Evolutionary conservation across 2,888 invertebrate genomes (phyloP), one percentile per base, ranked within the genome.

Genomic region (Polyommatus iphigenia): DNA sequence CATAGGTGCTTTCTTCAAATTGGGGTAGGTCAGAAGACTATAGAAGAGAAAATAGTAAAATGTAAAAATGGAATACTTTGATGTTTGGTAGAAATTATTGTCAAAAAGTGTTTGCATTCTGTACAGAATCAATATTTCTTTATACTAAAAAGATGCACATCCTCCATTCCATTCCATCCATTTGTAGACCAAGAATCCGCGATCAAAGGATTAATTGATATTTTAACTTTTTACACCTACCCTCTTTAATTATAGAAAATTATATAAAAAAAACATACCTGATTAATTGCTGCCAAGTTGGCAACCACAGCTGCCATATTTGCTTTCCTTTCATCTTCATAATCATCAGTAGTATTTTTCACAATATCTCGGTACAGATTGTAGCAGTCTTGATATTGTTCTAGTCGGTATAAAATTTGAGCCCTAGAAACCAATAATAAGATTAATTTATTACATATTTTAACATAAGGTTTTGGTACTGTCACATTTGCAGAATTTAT

Each of bases 301-400:
- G 98, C 98, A 77, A 97, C 95, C 76, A 98, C 98, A 1, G 99
- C 99, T 76, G 98, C 96, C 87, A 99, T 95, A 93, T 99, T 99
- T 0, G 99, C 97, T 87, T 97, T 96, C 80, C 99, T 95, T 90
- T 99, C 99, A 87, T 98, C 98, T 88, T 99, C 99, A 94, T 98
- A 99, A 78, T 99, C 99, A 94, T 99, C 99, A 78, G 96, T 96
- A 73, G 97, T 96, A 85, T 98, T 98, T 89, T 98, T 98, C n/a
- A 99, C 97, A 5, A 99, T 96, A 81, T 98, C 97, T 82, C 96
- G 95, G 87, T 99, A 99, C 0, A 97, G 93, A 75, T 96, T 95
- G 86, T 97, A 97, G 85, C 98, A 98, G 80, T 99, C 98, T 80
- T 97, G 96, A 88, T 97, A 99, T 82, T 95, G 95, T 88, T 98